phyloP scores from a whole-genome alignment of 2,113 vertebrate genomes.

The Chloroceryle aenea region DNA sequence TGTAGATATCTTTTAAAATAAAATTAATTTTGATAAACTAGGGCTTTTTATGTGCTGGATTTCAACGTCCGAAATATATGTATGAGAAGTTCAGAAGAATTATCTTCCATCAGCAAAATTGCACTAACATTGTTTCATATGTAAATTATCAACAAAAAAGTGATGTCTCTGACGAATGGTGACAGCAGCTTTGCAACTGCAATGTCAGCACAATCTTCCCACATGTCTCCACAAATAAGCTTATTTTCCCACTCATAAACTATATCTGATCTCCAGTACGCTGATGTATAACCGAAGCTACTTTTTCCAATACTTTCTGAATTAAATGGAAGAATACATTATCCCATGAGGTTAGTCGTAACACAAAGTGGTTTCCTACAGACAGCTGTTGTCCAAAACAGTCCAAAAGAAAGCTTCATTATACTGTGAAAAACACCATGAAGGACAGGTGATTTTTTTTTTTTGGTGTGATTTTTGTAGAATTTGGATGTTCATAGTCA shows the following conservation, averaged over 20 bases:
- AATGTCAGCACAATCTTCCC: not conserved
- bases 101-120: not conserved
- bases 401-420: not conserved
- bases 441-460: not conserved
- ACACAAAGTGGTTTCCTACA: not conserved
- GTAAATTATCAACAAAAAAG: not conserved
- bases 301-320: not conserved
- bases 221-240: not conserved
- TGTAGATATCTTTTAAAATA: not conserved
- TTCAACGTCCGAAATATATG: not conserved
- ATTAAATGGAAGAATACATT: not conserved
- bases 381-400: not conserved
- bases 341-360: not conserved
- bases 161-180: not conserved
- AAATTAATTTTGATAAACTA: not conserved
- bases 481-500: not conserved
- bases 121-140: not conserved
- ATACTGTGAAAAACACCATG: not conserved
- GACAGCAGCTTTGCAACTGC: not conserved
- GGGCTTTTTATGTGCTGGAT: not conserved
- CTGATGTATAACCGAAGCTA: not conserved
- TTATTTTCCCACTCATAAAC: not conserved
- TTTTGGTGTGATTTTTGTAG: not conserved
- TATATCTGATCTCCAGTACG: not conserved
- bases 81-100: not conserved